These are phyloP conservation scores for Pararge aegeria DNA, from an alignment of 1,140 invertebrate species.

Conservation along the genomic window DNA sequence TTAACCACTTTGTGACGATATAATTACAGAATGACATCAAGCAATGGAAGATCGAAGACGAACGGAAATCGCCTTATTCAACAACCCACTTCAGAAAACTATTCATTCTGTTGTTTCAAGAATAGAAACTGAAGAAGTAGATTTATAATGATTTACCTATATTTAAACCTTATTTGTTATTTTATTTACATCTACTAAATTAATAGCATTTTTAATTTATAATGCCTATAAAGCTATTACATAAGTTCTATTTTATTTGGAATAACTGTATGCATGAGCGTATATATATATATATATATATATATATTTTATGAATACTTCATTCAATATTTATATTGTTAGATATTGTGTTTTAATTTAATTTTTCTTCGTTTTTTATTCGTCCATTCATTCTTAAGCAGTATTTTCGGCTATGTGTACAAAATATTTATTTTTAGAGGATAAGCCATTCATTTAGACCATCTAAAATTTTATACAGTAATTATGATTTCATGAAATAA, in stretches of 20 bases:
- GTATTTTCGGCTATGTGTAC: background rate
- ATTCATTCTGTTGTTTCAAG: background rate
- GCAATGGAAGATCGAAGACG: conserved; percentile 33
- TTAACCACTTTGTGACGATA: background rate
- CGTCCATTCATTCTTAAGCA: background rate
- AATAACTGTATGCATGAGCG: no score
- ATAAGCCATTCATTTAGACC: background rate
- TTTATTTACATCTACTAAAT: background rate
- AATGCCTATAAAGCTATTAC: no score
- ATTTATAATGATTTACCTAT: background rate
- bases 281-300: no score
- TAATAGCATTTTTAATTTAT: no score
- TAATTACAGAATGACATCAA: conserved; percentile 13
- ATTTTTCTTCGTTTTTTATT: background rate
- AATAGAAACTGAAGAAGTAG: background rate
- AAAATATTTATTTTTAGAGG: background rate
- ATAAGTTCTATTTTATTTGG: no score
- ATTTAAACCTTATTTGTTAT: background rate
- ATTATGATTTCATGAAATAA: background rate
- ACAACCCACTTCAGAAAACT: conserved; percentile 6
- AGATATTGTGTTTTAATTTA: no score
- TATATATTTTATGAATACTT: no score
- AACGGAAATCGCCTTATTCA: conserved; percentile 38
- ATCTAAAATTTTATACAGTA: background rate
- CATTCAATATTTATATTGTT: no score